Conservation (phyloP, 2,888 invertebrate genomes). For the Amphipyra tragopoginis region DNA sequence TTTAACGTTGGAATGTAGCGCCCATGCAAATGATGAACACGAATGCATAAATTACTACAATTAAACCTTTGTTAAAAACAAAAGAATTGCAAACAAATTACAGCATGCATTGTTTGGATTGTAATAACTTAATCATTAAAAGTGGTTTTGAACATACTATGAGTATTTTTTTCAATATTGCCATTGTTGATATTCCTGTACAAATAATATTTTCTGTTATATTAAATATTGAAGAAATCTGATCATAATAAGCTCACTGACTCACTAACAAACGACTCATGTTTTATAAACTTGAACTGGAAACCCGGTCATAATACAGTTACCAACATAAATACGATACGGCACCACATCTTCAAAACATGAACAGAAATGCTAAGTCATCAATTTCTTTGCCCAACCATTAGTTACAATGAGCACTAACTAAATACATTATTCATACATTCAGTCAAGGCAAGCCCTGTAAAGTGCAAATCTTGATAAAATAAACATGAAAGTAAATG, state of each 20-base stretch:
- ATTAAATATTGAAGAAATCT: slow-evolving; percentile 3
- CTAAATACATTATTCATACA: slow-evolving; percentile 44
- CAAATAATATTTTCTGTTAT: no score
- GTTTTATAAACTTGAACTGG: slow-evolving; percentile 54
- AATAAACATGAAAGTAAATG: slow-evolving; percentile 36
- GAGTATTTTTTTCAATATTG: no score
- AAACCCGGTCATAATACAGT: slow-evolving; percentile 66
- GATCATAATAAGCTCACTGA: slow-evolving; percentile 18
- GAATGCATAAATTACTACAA: neutral
- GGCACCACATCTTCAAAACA: slow-evolving; percentile 50
- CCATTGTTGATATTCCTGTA: no score
- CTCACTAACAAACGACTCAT: slow-evolving; percentile 31
- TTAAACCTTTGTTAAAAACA: neutral
- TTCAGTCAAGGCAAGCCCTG: slow-evolving; percentile 41
- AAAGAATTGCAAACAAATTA: neutral
- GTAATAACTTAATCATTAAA: no score
- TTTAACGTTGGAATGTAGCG: neutral
- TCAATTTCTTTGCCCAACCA: slow-evolving; percentile 55
- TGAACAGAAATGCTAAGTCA: slow-evolving; percentile 57
- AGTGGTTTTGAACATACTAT: no score
- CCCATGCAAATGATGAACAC: no score
- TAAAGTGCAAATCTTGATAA: slow-evolving; percentile 26
- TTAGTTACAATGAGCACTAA: slow-evolving; percentile 47
- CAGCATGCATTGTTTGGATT: neutral
- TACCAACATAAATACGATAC: slow-evolving; percentile 56